Conservation (phyloP, 2,113 vertebrate genomes). For the Dipodomys spectabilis region DNA sequence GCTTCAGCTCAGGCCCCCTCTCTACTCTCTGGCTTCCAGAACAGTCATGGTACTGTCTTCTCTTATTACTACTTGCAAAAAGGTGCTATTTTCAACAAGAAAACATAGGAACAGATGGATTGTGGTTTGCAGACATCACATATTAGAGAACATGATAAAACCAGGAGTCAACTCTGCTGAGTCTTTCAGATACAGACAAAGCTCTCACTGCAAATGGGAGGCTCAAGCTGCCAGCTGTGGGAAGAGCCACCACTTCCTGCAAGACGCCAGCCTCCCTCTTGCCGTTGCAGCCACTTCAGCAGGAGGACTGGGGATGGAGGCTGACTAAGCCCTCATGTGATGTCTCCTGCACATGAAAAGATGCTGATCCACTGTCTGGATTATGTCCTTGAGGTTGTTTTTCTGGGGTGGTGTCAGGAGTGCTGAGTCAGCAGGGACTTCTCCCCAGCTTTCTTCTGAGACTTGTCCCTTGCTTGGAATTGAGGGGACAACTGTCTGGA, state of each 20-base stretch:
- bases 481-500: neutral
- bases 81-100: conserved; percentile 67
- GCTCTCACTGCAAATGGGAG: neutral
- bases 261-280: neutral
- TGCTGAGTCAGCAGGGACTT: conserved; percentile 21
- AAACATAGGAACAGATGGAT: conserved; percentile 61
- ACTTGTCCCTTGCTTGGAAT: neutral
- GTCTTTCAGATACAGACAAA: conserved; percentile 30
- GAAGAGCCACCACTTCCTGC: neutral
- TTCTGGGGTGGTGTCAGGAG: neutral
- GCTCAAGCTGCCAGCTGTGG: neutral
- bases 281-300: neutral
- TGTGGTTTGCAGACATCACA: conserved; percentile 60
- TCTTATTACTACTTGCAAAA: conserved; percentile 45
- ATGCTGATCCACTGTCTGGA: conserved; percentile 58
- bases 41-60: neutral
- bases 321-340: conserved; percentile 64
- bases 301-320: neutral
- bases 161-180: conserved; percentile 49
- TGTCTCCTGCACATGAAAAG: neutral
- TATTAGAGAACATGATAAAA: conserved; percentile 67
- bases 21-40: neutral
- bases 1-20: rapidly evolving
- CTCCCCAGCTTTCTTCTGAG: neutral
- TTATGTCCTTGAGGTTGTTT: conserved; percentile 10